Conservation (phyloP, 1,140 invertebrate genomes). For the Branchinecta lindahli region DNA sequence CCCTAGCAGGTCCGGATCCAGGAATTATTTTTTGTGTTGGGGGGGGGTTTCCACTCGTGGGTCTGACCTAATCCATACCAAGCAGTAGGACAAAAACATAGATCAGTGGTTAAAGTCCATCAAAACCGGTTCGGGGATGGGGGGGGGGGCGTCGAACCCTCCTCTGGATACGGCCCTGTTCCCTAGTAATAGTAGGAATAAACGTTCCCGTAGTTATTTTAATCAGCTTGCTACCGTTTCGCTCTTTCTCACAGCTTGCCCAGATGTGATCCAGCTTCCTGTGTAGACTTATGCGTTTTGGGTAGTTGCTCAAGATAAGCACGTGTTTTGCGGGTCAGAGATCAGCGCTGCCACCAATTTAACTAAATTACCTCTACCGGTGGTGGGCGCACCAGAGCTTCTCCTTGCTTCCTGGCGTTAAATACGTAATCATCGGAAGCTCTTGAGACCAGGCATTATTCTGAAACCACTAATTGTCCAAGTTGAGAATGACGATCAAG, state of each 20-base stretch:
- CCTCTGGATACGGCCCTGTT: not conserved
- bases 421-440: not conserved
- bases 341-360: not conserved
- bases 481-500: not conserved
- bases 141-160: not conserved
- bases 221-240: not conserved
- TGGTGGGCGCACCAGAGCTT: not conserved
- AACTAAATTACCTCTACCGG: slow-evolving; percentile 2
- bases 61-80: no score
- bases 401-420: not conserved
- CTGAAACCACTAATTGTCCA: not conserved
- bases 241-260: not conserved
- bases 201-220: not conserved
- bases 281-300: not conserved
- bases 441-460: not conserved
- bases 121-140: no score
- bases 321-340: slow-evolving; percentile 7
- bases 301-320: slow-evolving; percentile 2
- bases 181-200: not conserved
- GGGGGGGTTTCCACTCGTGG: no score
- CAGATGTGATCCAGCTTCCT: not conserved
- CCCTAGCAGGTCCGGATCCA: no score
- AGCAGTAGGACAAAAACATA: no score
- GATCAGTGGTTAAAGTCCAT: no score
- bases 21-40: no score